Evolutionary conservation across 2,888 invertebrate genomes (phyloP).

Genomic region (Lumbricus terrestris): DNA sequence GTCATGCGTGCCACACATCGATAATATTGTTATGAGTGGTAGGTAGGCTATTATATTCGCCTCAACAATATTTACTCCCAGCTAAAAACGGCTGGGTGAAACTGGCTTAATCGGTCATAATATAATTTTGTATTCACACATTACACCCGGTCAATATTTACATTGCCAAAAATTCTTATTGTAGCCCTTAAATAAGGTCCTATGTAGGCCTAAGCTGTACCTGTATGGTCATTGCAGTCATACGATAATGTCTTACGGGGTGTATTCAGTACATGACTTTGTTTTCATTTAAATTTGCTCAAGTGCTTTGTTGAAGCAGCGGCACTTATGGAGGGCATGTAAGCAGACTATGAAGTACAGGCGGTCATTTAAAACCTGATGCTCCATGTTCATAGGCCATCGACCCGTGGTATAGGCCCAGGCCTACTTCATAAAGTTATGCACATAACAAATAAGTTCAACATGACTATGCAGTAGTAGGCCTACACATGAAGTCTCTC

Average conservation of each 20-base stretch:
- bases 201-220: too few species aligned
- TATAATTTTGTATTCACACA: background rate
- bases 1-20: background rate
- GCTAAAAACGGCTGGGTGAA: background rate
- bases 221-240: background rate
- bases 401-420: too few species aligned
- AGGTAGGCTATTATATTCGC: background rate
- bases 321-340: background rate
- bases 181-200: background rate
- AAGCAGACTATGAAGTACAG: background rate
- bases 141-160: background rate
- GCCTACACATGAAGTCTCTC: too few species aligned
- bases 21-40: too few species aligned
- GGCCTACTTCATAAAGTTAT: too few species aligned
- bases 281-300: background rate
- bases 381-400: too few species aligned
- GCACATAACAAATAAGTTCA: too few species aligned
- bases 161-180: background rate
- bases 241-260: background rate
- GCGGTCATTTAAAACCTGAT: too few species aligned
- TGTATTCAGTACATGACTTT: background rate
- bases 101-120: background rate
- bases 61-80: background rate
- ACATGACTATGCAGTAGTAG: too few species aligned
- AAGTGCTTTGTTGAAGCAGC: background rate